Evolutionary conservation across 2,888 invertebrate genomes (phyloP).

Genomic region (Spialia ferax): DNA sequence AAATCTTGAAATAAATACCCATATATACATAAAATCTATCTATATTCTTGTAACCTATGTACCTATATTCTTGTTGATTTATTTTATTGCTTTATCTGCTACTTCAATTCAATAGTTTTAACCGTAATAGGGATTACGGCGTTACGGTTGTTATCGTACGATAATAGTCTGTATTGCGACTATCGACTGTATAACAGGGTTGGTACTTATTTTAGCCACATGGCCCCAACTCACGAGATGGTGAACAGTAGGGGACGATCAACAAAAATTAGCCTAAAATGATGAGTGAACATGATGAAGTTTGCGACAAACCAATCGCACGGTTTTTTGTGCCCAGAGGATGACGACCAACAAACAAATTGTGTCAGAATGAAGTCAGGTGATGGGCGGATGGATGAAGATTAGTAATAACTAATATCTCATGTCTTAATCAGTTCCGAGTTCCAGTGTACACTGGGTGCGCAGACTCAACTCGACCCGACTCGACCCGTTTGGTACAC

Average conservation of each 20-base stretch:
- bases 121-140: not conserved
- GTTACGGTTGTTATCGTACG: not conserved
- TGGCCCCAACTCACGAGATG: no score
- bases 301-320: no score
- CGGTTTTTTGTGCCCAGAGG: no score
- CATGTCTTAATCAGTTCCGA: not conserved
- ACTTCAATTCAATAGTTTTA: not conserved
- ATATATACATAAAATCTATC: not conserved
- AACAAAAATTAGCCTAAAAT: no score
- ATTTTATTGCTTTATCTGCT: not conserved
- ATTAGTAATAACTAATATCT: no score
- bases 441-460: not conserved
- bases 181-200: not conserved
- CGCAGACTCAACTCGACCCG: not conserved
- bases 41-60: not conserved
- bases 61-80: not conserved
- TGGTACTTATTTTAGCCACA: no score
- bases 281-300: no score
- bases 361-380: no score
- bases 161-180: not conserved
- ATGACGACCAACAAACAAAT: no score
- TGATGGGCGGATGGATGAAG: no score
- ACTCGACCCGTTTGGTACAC: slow-evolving; percentile 4
- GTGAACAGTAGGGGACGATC: no score
- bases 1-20: not conserved